Conservation (phyloP, 2,888 invertebrate species). For the Platycheirus albimanus region DNA sequence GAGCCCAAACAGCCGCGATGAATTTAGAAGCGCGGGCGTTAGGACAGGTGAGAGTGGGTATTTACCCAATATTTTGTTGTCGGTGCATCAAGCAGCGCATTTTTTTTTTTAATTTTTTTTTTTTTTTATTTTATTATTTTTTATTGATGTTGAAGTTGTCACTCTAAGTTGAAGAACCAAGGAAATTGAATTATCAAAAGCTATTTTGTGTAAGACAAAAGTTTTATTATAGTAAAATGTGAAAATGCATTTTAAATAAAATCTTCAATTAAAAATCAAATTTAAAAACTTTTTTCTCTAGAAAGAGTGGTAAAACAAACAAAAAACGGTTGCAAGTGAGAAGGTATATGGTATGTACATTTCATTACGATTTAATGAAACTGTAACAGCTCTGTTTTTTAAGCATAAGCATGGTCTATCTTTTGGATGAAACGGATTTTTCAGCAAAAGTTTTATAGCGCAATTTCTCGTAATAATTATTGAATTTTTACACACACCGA, state of each 20-base stretch:
- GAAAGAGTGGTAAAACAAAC: no score
- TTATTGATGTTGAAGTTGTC: slow-evolving; percentile 55
- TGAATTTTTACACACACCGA: no score
- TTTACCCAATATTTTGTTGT: slow-evolving; percentile 34
- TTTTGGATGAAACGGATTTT: background rate
- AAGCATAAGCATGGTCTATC: no score
- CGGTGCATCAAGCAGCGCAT: slow-evolving; percentile 37
- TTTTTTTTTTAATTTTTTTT: background rate
- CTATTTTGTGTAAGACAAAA: slow-evolving; percentile 1
- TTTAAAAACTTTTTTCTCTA: no score
- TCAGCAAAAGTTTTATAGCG: no score
- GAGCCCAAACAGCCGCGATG: slow-evolving; percentile 29
- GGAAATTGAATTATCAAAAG: slow-evolving; percentile 38
- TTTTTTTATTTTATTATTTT: slow-evolving; percentile 34
- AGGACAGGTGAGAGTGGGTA: slow-evolving; percentile 66
- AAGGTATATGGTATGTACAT: no score
- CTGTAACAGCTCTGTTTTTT: no score
- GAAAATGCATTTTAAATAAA: no score
- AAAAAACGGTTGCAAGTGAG: no score
- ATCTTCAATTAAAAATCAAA: no score
- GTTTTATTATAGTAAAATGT: background rate
- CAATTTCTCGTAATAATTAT: no score
- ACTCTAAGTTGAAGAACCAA: slow-evolving; percentile 53
- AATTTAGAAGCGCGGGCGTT: slow-evolving; percentile 50
- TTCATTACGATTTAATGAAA: no score